Evolutionary conservation across 2,113 vertebrate species (phyloP).

Genomic region (Myiopsitta monachus): DNA sequence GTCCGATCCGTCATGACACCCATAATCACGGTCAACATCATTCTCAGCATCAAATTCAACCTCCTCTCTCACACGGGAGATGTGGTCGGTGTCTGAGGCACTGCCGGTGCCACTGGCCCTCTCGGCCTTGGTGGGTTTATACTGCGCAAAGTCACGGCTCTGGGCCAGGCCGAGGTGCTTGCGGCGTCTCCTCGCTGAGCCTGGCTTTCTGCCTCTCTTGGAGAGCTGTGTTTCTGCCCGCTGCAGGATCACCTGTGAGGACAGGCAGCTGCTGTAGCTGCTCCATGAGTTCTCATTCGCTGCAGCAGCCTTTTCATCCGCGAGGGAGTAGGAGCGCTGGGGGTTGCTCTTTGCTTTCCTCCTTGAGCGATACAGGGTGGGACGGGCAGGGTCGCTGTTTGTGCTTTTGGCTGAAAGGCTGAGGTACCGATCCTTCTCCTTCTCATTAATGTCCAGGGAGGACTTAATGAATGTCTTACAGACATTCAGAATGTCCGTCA

Average conservation of each 20-base stretch:
- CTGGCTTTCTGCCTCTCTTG: conserved; percentile 64
- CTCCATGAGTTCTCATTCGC: conserved; percentile 65
- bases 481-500: conserved; percentile 94
- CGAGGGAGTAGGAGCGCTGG: conserved; percentile 12
- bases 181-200: conserved; percentile 37
- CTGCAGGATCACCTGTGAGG: conserved; percentile 40
- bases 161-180: conserved; percentile 65
- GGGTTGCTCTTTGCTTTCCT: conserved; percentile 73
- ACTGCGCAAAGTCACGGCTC: background rate
- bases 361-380: conserved; percentile 61
- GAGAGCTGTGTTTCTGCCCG: conserved; percentile 10
- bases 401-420: conserved; percentile 81
- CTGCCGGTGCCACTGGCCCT: background rate
- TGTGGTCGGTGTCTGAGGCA: background rate
- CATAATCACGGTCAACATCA: background rate
- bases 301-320: conserved; percentile 41
- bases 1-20: background rate
- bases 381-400: conserved; percentile 47
- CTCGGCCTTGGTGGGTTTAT: conserved; percentile 25
- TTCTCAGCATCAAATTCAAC: conserved; percentile 23
- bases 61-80: conserved; percentile 10
- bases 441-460: conserved; percentile 88
- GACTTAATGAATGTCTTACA: conserved; percentile 97
- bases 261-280: conserved; percentile 58
- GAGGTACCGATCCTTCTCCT: conserved; percentile 85